These are phyloP conservation scores for Hippoglossus stenolepis DNA, from an alignment of 2,113 vertebrate genomes.

Conservation along the genomic window DNA sequence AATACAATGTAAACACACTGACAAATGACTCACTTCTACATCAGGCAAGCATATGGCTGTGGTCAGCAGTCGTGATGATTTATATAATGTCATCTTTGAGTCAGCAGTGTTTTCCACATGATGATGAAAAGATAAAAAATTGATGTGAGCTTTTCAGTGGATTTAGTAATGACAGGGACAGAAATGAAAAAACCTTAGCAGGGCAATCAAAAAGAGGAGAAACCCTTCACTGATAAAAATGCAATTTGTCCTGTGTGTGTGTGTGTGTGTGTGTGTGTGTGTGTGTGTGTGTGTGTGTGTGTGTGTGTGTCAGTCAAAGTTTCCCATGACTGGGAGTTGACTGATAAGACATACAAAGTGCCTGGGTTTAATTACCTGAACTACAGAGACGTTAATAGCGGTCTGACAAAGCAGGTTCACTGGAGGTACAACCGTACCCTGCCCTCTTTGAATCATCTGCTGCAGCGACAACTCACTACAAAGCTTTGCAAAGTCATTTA, in stretches of 20 bases:
- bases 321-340: constrained; percentile 42
- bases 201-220: constrained; percentile 26
- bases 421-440: constrained; percentile 40
- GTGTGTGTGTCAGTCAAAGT: constrained; percentile 26
- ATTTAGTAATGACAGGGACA: constrained; percentile 40
- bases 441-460: constrained; percentile 50
- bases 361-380: constrained; percentile 66
- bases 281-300: constrained; percentile 30
- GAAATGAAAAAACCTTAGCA: constrained; percentile 26
- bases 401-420: constrained; percentile 65
- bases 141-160: constrained; percentile 4
- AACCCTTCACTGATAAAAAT: constrained; percentile 59
- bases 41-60: constrained; percentile 54
- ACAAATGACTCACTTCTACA: constrained; percentile 69
- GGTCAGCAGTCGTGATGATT: constrained; percentile 38
- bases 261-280: constrained; percentile 1
- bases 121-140: constrained; percentile 54
- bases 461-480: constrained; percentile 31
- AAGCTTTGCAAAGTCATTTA: constrained; percentile 35
- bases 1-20: constrained; percentile 49
- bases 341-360: constrained; percentile 60
- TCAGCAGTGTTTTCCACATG: constrained; percentile 50
- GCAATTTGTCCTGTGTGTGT: constrained; percentile 26
- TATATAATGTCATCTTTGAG: constrained; percentile 25
- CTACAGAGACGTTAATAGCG: constrained; percentile 40